Conservation (phyloP, 2,888 invertebrate species). For the Rhopalosiphum nymphaeae region DNA sequence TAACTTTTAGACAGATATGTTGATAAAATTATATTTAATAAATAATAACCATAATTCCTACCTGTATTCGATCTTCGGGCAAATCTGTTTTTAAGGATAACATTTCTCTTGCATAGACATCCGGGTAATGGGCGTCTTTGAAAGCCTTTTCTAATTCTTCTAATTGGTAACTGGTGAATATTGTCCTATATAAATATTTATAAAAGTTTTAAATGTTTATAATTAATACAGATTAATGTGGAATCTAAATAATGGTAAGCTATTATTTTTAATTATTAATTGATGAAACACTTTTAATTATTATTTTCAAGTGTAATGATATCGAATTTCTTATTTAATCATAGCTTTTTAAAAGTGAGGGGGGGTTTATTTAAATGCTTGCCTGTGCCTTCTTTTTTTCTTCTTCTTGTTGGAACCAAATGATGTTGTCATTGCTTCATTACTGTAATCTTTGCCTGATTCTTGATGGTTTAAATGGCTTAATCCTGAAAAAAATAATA, state of each 20-base stretch:
- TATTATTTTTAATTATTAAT: not conserved
- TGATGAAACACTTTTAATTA: not conserved
- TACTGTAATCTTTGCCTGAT: constrained; percentile 85
- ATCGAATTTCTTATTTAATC: not conserved
- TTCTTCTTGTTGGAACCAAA: constrained; percentile 85
- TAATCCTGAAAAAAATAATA: constrained; percentile 73
- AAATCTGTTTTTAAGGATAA: constrained; percentile 90
- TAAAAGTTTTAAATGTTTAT: not conserved
- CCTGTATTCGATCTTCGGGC: constrained; percentile 94
- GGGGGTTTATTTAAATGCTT: constrained; percentile 69
- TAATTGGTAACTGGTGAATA: constrained; percentile 92
- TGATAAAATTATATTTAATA: not conserved
- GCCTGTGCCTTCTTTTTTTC: constrained; percentile 95
- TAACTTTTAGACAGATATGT: not conserved
- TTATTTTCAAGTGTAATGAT: not conserved
- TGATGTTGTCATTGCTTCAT: constrained; percentile 84
- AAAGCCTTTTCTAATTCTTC: constrained; percentile 93
- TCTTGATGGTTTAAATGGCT: constrained; percentile 80
- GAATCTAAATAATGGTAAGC: not conserved
- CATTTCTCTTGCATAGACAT: constrained; percentile 93
- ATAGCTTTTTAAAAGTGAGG: not conserved
- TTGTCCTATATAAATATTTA: constrained; percentile 77
- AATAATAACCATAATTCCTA: constrained; percentile 69
- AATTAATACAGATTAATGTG: not conserved
- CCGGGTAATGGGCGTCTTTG: constrained; percentile 94